Conservation (phyloP, 2,797 vertebrate species). For the Siniperca undulata region DNA sequence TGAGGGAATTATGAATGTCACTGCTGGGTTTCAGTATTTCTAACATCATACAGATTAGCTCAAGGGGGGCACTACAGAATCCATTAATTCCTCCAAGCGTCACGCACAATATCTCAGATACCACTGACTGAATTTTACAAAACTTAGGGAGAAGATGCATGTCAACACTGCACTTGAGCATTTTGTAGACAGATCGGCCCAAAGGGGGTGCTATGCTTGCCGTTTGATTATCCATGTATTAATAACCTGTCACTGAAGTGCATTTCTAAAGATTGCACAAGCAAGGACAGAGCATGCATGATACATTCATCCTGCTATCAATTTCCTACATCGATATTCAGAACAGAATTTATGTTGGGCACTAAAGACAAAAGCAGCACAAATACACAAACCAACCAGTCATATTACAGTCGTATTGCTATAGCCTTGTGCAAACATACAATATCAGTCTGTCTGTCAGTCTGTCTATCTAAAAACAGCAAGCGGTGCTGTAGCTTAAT, state of each 20-base stretch:
- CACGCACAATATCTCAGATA: conserved; percentile 29
- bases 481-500: background rate
- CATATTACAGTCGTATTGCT: conserved; percentile 9
- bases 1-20: conserved; percentile 27
- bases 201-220: conserved; percentile 21
- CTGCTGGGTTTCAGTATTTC: conserved; percentile 33
- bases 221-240: conserved; percentile 42
- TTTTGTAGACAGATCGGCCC: conserved; percentile 36
- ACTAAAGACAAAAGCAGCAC: conserved; percentile 29
- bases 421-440: background rate
- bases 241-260: conserved; percentile 47
- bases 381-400: conserved; percentile 22
- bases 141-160: conserved; percentile 27
- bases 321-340: conserved; percentile 46
- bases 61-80: conserved; percentile 1
- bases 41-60: conserved; percentile 37
- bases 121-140: conserved; percentile 7
- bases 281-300: background rate
- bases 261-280: conserved; percentile 25
- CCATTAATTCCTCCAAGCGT: conserved; percentile 31
- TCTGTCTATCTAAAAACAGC: conserved; percentile 6
- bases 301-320: conserved; percentile 34
- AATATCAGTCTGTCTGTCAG: background rate
- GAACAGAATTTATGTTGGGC: conserved; percentile 26
- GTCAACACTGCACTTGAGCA: conserved; percentile 26